A percentile compares a stretch with the other conserved stretches of the same genome.
Evolutionary conservation across 2,113 vertebrate species (phyloP).

Genomic region (Poicephalus meyeri): DNA sequence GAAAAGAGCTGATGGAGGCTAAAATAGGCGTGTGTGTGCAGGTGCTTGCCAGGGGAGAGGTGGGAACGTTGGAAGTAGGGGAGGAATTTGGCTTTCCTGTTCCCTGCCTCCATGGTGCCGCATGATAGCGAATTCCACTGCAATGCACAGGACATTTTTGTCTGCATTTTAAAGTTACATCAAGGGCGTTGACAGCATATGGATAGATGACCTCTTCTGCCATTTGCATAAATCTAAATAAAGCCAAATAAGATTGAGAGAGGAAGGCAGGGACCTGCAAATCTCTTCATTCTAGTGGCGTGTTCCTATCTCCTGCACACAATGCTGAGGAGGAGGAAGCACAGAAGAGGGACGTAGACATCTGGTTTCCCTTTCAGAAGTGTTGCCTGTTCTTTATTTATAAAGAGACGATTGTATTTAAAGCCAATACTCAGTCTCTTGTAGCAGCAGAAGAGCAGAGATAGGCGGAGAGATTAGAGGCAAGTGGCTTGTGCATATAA

Average conservation of each 20-base stretch:
- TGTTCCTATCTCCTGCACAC: not conserved
- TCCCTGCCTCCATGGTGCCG: not conserved
- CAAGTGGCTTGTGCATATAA: slow-evolving; percentile 57
- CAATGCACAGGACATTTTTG: not conserved
- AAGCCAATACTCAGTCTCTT: slow-evolving; percentile 54
- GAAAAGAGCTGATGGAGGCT: not conserved
- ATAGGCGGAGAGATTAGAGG: slow-evolving; percentile 53
- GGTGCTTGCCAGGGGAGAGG: not conserved
- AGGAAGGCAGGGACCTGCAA: slow-evolving; percentile 18
- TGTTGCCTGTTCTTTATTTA: slow-evolving; percentile 65
- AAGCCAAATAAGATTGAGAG: slow-evolving; percentile 11
- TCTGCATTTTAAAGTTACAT: slow-evolving; percentile 21
- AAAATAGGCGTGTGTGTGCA: not conserved
- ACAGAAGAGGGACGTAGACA: slow-evolving; percentile 45
- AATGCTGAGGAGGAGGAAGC: slow-evolving; percentile 31
- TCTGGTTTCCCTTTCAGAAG: slow-evolving; percentile 65
- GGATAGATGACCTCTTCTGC: slow-evolving; percentile 13
- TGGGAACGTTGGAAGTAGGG: not conserved
- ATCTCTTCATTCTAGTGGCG: not conserved
- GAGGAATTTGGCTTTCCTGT: not conserved
- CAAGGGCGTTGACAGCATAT: slow-evolving; percentile 11
- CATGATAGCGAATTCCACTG: not conserved
- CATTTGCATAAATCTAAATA: slow-evolving; percentile 67
- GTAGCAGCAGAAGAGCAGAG: slow-evolving; percentile 40
- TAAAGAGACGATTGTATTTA: slow-evolving; percentile 66